Base-by-base conservation (phyloP, 2,888 invertebrate species). In the Branchellion lobata region DNA sequence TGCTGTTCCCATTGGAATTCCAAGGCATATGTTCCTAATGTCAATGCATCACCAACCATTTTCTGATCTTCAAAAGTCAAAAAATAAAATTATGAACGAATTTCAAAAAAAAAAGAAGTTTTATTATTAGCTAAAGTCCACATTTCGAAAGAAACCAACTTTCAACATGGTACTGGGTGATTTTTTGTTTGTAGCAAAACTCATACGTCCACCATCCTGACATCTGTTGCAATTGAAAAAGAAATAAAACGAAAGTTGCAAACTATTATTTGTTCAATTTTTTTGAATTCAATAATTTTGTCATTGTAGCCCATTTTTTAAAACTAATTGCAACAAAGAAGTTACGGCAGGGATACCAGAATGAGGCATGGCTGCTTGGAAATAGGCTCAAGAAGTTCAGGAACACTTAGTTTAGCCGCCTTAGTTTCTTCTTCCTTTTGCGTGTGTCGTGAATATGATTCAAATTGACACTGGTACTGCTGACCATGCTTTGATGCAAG, bases 191-290 rank as follows among this genome's bases (percentile, higher is more conserved):
- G 85, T 87, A 88, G 83, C 89, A 89, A 82, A 89, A 87, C 82
- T 89, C 88, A 84, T 89, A 89, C 40, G 87, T 88, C 89, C 89
- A 89, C 89, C 89, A 89, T 80, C 88, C 89, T 82, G 87, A 88
- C 18, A 86, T 87, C 87, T 88, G 84, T 71, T 86, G 84, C 65
- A 33, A 53, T n/a, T n/a, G n/a, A n/a, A n/a, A n/a, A n/a, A 77
- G 75, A 57, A 72, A n/a, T n/a, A n/a, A n/a, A n/a, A n/a, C n/a
- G n/a, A n/a, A n/a, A n/a, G n/a, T n/a, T n/a, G n/a, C n/a, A n/a
- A n/a, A n/a, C n/a, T n/a, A n/a, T n/a, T n/a, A n/a, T n/a, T n/a
- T n/a, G n/a, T n/a, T n/a, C n/a, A n/a, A n/a, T n/a, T n/a, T n/a
- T n/a, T n/a, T n/a, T n/a, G n/a, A n/a, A n/a, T n/a, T n/a, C n/a